Evolutionary conservation across 2,797 vertebrate genomes (phyloP).

Genomic region (Rallus crepitans): DNA sequence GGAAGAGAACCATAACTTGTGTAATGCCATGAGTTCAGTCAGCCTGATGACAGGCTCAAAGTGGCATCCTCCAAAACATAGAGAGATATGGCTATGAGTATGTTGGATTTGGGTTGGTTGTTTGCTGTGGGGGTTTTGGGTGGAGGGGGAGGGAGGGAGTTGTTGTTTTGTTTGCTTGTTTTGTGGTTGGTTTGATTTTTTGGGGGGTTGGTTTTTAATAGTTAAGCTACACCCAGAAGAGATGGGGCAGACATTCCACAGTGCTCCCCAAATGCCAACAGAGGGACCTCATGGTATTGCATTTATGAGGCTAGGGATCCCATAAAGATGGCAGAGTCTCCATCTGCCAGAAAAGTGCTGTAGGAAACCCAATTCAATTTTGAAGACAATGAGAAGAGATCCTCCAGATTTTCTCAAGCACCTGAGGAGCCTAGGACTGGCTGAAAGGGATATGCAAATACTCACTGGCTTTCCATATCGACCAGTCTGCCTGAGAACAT

Average conservation of each 20-base stretch:
- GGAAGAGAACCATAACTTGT: not conserved
- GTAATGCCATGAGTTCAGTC: not conserved
- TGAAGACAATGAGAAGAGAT: not conserved
- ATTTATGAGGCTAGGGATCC: not conserved
- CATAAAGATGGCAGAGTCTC: not conserved
- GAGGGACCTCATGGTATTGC: not conserved
- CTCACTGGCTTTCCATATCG: rapidly evolving
- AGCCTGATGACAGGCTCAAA: not conserved
- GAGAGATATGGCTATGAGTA: not conserved
- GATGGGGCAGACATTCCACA: not conserved
- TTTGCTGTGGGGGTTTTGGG: too few species aligned
- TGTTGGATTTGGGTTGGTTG: too few species aligned
- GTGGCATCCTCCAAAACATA: not conserved
- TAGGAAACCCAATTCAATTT: not conserved
- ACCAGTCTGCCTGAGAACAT: not conserved
- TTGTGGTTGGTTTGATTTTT: too few species aligned
- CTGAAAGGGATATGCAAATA: not conserved
- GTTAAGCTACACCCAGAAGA: too few species aligned
- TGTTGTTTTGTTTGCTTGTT: too few species aligned
- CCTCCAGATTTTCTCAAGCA: not conserved
- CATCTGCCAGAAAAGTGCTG: not conserved
- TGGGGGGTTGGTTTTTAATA: too few species aligned
- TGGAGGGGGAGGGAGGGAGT: too few species aligned
- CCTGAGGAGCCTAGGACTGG: not conserved
- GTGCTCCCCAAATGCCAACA: not conserved